These are phyloP conservation scores for Protosalanx chinensis DNA, from an alignment of 2,797 vertebrate species.

Conservation along the genomic window DNA sequence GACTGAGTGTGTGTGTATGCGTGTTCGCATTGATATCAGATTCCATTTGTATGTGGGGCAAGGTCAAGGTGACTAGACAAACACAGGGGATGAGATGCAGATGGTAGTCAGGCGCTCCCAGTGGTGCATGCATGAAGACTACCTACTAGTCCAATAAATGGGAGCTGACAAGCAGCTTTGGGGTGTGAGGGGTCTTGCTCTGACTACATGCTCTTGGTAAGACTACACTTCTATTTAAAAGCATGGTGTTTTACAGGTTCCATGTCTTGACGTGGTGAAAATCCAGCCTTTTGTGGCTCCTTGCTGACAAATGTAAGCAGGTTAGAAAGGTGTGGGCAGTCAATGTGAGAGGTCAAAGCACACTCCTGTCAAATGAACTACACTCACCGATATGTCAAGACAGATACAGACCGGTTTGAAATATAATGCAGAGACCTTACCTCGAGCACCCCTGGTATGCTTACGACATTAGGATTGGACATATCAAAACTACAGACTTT, in stretches of 20 bases:
- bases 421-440: no score
- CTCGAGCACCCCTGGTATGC: neutral
- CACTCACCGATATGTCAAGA: no score
- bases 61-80: neutral
- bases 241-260: neutral
- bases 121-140: neutral
- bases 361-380: no score
- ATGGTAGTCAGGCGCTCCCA: neutral
- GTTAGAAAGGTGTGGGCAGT: no score
- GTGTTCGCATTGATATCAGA: constrained; percentile 1
- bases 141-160: neutral
- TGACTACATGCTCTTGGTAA: neutral
- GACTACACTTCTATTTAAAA: no score
- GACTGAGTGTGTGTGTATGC: constrained; percentile 13
- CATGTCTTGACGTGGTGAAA: neutral
- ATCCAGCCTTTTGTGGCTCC: neutral
- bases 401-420: no score
- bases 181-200: neutral
- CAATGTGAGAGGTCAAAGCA: no score
- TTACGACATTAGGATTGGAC: no score
- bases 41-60: neutral
- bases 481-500: no score
- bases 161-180: neutral
- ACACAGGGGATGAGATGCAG: neutral
- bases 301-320: no score